A percentile compares a stretch with the other conserved stretches of the same genome.
Conservation (phyloP, 2,113 vertebrate species). For the Tychaedon coryphoeus region DNA sequence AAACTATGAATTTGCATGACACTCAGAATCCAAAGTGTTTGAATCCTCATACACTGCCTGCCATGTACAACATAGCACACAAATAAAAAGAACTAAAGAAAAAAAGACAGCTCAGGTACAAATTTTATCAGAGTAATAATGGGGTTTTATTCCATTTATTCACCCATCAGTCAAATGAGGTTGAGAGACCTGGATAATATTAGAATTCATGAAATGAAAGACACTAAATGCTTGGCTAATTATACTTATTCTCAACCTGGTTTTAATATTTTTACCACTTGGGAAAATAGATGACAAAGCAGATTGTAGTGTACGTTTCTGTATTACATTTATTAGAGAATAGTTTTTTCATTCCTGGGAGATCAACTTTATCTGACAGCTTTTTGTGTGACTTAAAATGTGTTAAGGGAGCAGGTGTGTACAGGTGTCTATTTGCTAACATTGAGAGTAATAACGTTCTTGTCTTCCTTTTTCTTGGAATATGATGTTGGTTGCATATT, state of each 20-base stretch:
- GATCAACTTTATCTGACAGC: background rate
- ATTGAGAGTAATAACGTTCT: background rate
- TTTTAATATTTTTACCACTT: constrained; percentile 17
- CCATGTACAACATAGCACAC: background rate
- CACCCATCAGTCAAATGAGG: background rate
- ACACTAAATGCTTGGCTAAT: constrained; percentile 30
- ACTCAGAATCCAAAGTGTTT: background rate
- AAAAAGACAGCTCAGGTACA: background rate
- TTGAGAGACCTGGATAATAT: background rate
- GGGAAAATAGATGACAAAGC: background rate
- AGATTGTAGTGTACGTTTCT: background rate
- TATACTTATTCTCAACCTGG: background rate
- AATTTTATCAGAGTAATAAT: background rate
- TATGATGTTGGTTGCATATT: background rate
- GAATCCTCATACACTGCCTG: background rate
- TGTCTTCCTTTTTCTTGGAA: background rate
- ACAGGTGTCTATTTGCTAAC: background rate
- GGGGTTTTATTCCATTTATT: constrained; percentile 1
- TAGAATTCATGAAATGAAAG: constrained; percentile 44
- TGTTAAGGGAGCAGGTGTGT: background rate
- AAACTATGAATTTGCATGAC: background rate
- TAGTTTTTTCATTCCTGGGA: background rate
- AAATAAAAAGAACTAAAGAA: background rate
- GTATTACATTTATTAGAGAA: background rate
- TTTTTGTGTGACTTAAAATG: background rate